A percentile compares a stretch with the other conserved stretches of the same genome.
Conservation (phyloP, 1,140 invertebrate genomes). For the Drosophila grimshawi region DNA sequence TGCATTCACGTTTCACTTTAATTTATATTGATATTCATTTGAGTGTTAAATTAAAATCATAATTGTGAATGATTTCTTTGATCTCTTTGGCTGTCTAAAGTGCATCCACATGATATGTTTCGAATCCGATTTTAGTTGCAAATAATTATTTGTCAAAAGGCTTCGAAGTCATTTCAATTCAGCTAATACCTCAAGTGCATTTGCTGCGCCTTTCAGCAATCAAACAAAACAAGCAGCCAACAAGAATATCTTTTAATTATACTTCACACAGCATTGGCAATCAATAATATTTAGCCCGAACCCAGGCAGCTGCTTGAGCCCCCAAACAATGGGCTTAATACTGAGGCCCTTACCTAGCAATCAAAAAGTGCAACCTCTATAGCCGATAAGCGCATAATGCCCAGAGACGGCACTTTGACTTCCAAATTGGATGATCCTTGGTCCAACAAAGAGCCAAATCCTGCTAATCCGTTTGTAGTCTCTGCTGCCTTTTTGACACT, state of each 20-base stretch:
- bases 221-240: slow-evolving; percentile 14
- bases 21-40: no score
- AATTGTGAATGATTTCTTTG: not conserved
- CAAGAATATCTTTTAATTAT: slow-evolving; percentile 73
- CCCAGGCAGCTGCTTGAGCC: slow-evolving; percentile 57
- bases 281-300: slow-evolving; percentile 51
- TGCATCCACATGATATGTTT: not conserved
- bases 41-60: no score
- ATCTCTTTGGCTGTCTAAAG: not conserved
- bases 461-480: slow-evolving; percentile 71
- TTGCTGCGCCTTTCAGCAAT: slow-evolving; percentile 64
- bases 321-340: slow-evolving; percentile 20
- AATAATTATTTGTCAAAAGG: slow-evolving; percentile 19
- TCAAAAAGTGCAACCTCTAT: slow-evolving; percentile 60
- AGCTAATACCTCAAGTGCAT: slow-evolving; percentile 43
- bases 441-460: slow-evolving; percentile 63
- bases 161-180: slow-evolving; percentile 1
- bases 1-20: no score
- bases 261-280: slow-evolving; percentile 32
- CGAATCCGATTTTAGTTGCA: not conserved
- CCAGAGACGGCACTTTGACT: slow-evolving; percentile 69
- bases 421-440: slow-evolving; percentile 72
- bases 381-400: slow-evolving; percentile 71
- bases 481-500: slow-evolving; percentile 74
- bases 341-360: slow-evolving; percentile 26